These are phyloP conservation scores for Willisornis vidua DNA, from an alignment of 2,113 vertebrate species.

Conservation along the genomic window DNA sequence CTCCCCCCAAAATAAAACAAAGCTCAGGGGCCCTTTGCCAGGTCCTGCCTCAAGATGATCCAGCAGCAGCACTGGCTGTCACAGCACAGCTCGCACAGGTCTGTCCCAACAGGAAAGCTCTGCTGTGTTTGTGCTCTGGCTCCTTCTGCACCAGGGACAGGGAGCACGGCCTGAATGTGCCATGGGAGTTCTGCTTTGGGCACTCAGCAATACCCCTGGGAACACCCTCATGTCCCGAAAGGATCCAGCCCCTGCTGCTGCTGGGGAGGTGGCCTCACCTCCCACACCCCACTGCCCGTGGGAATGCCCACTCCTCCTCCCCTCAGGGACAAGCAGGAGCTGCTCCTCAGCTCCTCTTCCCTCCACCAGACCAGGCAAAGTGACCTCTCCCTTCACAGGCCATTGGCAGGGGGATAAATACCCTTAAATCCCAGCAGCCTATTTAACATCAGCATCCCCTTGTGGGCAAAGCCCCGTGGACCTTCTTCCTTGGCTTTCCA, in stretches of 20 bases:
- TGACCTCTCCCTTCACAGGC: no score
- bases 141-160: neutral
- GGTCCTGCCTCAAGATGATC: rapidly evolving
- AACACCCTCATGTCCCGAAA: neutral
- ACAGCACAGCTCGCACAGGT: neutral
- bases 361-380: no score
- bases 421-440: neutral
- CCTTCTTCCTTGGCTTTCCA: neutral
- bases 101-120: neutral
- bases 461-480: rapidly evolving
- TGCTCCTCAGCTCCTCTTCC: neutral
- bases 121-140: rapidly evolving
- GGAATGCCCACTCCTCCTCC: rapidly evolving
- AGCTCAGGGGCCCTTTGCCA: neutral
- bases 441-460: neutral
- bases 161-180: neutral
- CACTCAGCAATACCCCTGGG: neutral
- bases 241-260: no score
- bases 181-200: no score
- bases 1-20: no score
- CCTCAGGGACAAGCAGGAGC: neutral
- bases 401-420: no score
- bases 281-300: rapidly evolving
- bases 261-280: neutral
- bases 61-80: neutral